These are phyloP conservation scores for Isurus oxyrinchus DNA, from an alignment of 2,113 vertebrate species.

Conservation along the genomic window DNA sequence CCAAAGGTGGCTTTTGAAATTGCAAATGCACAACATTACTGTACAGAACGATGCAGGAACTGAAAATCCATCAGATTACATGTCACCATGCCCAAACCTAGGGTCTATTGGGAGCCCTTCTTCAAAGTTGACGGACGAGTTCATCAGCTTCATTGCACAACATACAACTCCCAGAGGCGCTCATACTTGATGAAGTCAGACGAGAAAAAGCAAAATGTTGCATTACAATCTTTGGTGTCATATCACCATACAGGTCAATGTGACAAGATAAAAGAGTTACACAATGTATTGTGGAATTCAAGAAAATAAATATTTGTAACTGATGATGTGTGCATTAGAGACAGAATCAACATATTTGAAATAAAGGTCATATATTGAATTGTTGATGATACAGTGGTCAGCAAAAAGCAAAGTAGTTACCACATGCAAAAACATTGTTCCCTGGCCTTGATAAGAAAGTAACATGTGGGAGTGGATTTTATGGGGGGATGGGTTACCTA, in stretches of 20 bases:
- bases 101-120: conserved; percentile 14
- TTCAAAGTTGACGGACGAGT: background rate
- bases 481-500: no score
- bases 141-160: conserved; percentile 20
- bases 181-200: conserved; percentile 12
- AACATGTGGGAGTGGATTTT: no score
- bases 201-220: conserved; percentile 5
- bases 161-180: background rate
- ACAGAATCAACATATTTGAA: background rate
- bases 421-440: background rate
- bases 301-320: background rate
- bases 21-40: background rate
- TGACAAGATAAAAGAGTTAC: background rate
- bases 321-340: background rate
- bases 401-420: background rate
- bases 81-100: conserved; percentile 13
- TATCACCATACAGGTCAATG: background rate
- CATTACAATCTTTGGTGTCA: background rate
- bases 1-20: background rate
- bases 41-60: background rate
- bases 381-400: background rate
- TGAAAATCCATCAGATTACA: conserved; percentile 27
- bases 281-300: background rate
- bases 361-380: background rate
- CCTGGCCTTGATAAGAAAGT: no score